Base-by-base conservation (phyloP, 2,888 invertebrate species). In the Tetragnatha montana region DNA sequence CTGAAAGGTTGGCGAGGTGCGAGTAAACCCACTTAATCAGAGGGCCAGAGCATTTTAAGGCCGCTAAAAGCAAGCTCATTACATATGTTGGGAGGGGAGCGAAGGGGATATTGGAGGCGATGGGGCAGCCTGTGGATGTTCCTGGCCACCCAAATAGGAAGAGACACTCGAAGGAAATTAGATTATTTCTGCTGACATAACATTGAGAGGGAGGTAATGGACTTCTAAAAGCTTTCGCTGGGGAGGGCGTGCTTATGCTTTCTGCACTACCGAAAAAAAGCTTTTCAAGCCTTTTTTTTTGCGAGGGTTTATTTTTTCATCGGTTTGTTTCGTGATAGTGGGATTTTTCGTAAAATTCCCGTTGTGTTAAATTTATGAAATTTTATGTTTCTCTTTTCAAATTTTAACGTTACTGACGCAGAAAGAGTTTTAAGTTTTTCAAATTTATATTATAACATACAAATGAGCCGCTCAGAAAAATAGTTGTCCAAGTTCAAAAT, bases 141-240 rank as follows among this genome's bases (percentile, higher is more conserved):
- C 70, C 19, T 8, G 68, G 70, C 8, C 21, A 17, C 47, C 51
- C 80, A 88, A 88, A 88, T 88, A 74, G 83, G 69, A 73, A 74
- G 79, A 78, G 88, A 88, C 83, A 68, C 49, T 73, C 50, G 68
- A 8, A n/a, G 60, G 22, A 80, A 83, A 88, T 88, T 74, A 74
- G 83, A 88, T 88, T 88, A 88, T 80, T 88, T 88, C 80, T 80
- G 79, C 73, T 88, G 83, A 74, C 79, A 88, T 78, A 83, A 69
- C 50, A 19, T 51, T 49, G 82, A 78, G 82, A 71, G 82, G 35
- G 47, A 14, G 71, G 35, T 74, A 86, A 86, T 86, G 88, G 83
- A 69, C 60, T 71, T 88, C 73, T 86, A 83, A 88, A 88, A 83
- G 88, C 88, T 88, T 88, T 82, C 17, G 35, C 35, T 35, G 49